These are phyloP conservation scores for Prorops nasuta DNA, from an alignment of 1,140 invertebrate genomes.

Conservation along the genomic window DNA sequence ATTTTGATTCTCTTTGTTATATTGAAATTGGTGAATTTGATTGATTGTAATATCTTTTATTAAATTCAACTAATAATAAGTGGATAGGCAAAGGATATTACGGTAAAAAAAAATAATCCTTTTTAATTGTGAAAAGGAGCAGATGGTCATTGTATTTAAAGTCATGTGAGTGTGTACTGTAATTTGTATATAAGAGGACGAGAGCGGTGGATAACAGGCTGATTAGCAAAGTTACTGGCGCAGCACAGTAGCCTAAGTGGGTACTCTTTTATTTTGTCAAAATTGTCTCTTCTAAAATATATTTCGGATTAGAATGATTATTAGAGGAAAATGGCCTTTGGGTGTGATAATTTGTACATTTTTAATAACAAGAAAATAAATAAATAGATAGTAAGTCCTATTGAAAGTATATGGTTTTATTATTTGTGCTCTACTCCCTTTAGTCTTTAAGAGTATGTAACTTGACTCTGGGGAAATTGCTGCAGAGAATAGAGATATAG, in stretches of 20 bases:
- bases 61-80: conserved; percentile 10
- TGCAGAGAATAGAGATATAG: too few species aligned
- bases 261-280: not conserved
- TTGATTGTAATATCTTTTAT: not conserved
- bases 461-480: not conserved
- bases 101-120: not conserved
- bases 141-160: not conserved
- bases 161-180: not conserved
- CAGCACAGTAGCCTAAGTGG: too few species aligned
- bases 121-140: not conserved
- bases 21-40: not conserved
- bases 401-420: too few species aligned
- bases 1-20: not conserved
- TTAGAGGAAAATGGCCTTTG: not conserved
- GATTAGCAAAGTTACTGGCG: too few species aligned
- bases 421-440: too few species aligned
- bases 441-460: not conserved
- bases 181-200: not conserved
- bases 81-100: not conserved
- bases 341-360: too few species aligned
- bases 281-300: not conserved
- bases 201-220: not conserved
- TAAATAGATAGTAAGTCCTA: not conserved
- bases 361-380: not conserved
- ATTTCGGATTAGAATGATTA: not conserved